Evolutionary conservation across 1,140 invertebrate species (phyloP).

Genomic region (Parasteatoda tepidariorum): DNA sequence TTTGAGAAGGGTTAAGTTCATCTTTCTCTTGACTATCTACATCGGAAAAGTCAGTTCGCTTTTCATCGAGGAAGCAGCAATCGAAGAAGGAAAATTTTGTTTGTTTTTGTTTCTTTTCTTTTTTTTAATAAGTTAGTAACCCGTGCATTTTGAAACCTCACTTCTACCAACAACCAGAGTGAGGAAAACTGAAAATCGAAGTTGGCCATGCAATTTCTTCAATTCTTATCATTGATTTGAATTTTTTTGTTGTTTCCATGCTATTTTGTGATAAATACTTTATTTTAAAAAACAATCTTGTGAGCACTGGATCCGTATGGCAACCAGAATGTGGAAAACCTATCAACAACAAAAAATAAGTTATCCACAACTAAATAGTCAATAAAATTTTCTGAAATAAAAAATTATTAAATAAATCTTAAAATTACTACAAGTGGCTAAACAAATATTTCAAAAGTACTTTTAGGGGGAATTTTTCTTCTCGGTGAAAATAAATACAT

Average conservation of each 20-base stretch:
- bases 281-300: slow-evolving; percentile 38
- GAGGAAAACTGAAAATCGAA: slow-evolving; percentile 1
- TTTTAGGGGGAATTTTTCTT: too few relatives aligned
- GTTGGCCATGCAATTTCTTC: slow-evolving; percentile 26
- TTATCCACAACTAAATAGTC: too few relatives aligned
- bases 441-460: too few relatives aligned
- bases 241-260: slow-evolving; percentile 40
- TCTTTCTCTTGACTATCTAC: slow-evolving; percentile 44
- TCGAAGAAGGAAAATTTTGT: slow-evolving; percentile 6
- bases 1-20: slow-evolving; percentile 6
- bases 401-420: too few relatives aligned
- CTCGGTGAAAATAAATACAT: too few relatives aligned
- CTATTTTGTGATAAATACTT: slow-evolving; percentile 38
- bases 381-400: too few relatives aligned
- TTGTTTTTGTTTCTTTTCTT: too few relatives aligned
- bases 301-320: slow-evolving; percentile 42
- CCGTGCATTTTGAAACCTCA: slow-evolving; percentile 36
- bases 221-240: slow-evolving; percentile 7
- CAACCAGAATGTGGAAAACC: slow-evolving; percentile 35
- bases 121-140: slow-evolving; percentile 18
- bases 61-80: slow-evolving; percentile 48
- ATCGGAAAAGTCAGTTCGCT: slow-evolving; percentile 16
- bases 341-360: too few relatives aligned
- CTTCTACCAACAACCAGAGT: not conserved
- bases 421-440: too few relatives aligned